Percentiles rank a stretch among this genome's conserved stretches.
phyloP scores from a whole-genome alignment of 2,888 invertebrate species.

The Limenitis camilla region DNA sequence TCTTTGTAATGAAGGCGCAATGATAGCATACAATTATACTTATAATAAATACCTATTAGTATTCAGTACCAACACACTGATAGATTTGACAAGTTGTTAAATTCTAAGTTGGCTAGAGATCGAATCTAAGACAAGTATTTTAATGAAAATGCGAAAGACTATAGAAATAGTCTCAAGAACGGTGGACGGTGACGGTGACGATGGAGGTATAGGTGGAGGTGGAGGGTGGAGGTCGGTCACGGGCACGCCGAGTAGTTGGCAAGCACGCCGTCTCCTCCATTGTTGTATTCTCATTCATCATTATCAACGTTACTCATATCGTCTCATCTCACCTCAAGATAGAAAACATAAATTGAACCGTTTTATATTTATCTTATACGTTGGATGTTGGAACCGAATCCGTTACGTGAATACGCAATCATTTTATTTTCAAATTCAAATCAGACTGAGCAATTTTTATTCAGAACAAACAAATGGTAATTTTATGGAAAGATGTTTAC shows the following conservation, averaged over 20 bases:
- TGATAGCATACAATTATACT: neutral
- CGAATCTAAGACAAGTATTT: too few relatives aligned
- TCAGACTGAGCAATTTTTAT: conserved; percentile 1
- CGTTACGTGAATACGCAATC: neutral
- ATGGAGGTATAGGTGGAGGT: neutral
- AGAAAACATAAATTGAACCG: neutral
- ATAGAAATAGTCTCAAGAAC: neutral
- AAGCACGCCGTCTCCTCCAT: neutral
- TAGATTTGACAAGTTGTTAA: too few relatives aligned
- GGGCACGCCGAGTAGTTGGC: conserved; percentile 1
- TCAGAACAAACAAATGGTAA: conserved; percentile 3
- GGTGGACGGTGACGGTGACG: neutral
- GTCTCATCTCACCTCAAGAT: neutral
- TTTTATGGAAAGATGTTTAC: conserved; percentile 6
- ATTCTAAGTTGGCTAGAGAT: too few relatives aligned
- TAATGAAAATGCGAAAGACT: neutral
- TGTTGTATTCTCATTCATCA: conserved; percentile 4
- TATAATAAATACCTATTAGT: neutral
- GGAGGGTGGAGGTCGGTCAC: conserved; percentile 3
- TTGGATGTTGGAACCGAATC: too few relatives aligned
- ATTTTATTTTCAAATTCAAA: neutral
- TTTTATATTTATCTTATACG: too few relatives aligned
- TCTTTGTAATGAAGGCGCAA: neutral
- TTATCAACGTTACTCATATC: neutral
- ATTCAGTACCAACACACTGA: too few relatives aligned